Percentiles rank a stretch among this genome's conserved stretches.
Evolutionary conservation across 2,113 vertebrate species (phyloP).

Genomic region (Spermophilus dauricus): DNA sequence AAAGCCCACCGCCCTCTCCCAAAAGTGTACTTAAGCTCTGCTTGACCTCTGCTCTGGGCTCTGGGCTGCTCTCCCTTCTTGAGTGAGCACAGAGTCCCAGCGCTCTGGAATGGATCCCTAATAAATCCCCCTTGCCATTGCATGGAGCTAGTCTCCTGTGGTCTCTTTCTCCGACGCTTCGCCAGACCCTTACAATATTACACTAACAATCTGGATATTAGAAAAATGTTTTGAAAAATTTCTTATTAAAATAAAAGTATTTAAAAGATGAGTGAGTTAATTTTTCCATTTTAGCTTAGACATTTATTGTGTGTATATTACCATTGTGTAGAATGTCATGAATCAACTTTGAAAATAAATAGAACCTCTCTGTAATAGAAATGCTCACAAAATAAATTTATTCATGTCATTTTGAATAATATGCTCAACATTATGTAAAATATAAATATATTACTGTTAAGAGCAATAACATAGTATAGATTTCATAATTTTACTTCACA

Average conservation of each 20-base stretch:
- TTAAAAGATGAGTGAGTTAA: not conserved
- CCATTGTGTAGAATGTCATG: not conserved
- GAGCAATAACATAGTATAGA: not conserved
- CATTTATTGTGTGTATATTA: not conserved
- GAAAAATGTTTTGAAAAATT: constrained; percentile 23
- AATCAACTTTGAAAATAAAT: constrained; percentile 42
- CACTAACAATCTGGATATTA: not conserved
- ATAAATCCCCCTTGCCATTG: too few relatives aligned
- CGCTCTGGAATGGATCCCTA: too few relatives aligned
- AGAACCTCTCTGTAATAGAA: not conserved
- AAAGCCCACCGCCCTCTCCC: too few relatives aligned
- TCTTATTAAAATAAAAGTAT: not conserved
- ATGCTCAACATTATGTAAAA: not conserved
- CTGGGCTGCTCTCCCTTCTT: too few relatives aligned
- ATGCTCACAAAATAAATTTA: constrained; percentile 11
- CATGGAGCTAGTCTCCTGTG: too few relatives aligned
- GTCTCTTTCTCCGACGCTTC: too few relatives aligned
- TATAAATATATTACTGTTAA: not conserved
- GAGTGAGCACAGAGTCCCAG: too few relatives aligned
- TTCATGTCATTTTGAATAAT: not conserved
- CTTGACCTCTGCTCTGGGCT: too few relatives aligned
- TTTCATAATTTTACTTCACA: not conserved
- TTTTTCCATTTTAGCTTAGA: not conserved
- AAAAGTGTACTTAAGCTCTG: too few relatives aligned
- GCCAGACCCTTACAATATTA: too few relatives aligned